Evolutionary conservation across 2,113 vertebrate genomes (phyloP).

Genomic region (Scalopus aquaticus): DNA sequence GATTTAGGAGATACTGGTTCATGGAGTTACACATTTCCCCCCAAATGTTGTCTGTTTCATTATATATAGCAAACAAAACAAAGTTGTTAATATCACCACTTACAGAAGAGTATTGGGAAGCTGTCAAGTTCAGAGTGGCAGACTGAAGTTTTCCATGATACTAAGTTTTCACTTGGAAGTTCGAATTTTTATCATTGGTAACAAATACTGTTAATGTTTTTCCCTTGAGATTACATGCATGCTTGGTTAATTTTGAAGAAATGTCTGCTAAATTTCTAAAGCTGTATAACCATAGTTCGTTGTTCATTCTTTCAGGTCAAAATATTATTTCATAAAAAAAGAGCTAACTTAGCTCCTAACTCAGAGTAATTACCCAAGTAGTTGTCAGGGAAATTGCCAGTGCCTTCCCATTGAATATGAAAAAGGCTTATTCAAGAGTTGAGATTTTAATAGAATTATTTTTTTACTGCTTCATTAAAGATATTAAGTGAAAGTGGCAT

Average conservation of each 20-base stretch:
- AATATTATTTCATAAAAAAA: not conserved
- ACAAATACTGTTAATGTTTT: not conserved
- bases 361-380: not conserved
- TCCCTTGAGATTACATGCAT: not conserved
- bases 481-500: not conserved
- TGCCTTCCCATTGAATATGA: not conserved
- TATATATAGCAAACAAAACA: not conserved
- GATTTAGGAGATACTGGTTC: constrained; percentile 10
- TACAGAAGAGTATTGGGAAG: not conserved
- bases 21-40: not conserved
- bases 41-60: not conserved
- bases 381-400: not conserved
- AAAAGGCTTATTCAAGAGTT: not conserved
- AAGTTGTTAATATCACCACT: not conserved
- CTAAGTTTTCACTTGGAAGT: not conserved
- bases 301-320: not conserved
- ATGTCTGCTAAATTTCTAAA: not conserved
- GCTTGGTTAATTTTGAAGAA: constrained; percentile 31
- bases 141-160: not conserved
- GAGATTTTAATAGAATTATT: not conserved
- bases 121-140: not conserved
- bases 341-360: not conserved
- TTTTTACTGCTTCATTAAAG: constrained; percentile 9
- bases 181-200: not conserved
- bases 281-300: not conserved